A percentile compares a stretch with the other conserved stretches of the same genome.
These are phyloP conservation scores for Plestiodon gilberti DNA, from an alignment of 2,113 vertebrate genomes.

Conservation along the genomic window DNA sequence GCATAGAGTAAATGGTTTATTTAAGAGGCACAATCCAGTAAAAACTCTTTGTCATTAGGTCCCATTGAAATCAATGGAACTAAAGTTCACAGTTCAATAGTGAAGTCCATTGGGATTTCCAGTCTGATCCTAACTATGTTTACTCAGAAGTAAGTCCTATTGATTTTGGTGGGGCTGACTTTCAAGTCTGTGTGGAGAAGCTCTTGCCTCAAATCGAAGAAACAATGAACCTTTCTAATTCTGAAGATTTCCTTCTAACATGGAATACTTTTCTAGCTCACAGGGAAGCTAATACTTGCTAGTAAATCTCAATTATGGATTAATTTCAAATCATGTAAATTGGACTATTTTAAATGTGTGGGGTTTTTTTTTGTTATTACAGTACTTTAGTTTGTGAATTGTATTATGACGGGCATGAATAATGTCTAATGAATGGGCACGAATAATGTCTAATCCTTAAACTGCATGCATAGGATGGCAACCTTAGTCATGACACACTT, in stretches of 20 bases:
- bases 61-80: no score
- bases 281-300: neutral
- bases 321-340: neutral
- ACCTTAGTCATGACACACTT: neutral
- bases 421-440: neutral
- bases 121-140: no score
- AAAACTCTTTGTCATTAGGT: no score
- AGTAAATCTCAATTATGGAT: neutral
- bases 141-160: no score
- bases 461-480: neutral
- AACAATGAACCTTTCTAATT: neutral
- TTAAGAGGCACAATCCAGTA: neutral
- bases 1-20: neutral
- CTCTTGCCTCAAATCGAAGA: neutral
- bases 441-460: neutral
- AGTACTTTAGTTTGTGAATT: neutral
- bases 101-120: no score
- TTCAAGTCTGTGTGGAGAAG: neutral
- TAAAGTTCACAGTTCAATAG: no score
- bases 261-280: neutral
- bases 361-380: neutral
- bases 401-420: neutral
- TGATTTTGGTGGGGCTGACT: no score
- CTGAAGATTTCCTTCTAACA: neutral
- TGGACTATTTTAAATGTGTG: neutral